These are phyloP conservation scores for Heterotis niloticus DNA, from an alignment of 2,113 vertebrate genomes.

Conservation along the genomic window DNA sequence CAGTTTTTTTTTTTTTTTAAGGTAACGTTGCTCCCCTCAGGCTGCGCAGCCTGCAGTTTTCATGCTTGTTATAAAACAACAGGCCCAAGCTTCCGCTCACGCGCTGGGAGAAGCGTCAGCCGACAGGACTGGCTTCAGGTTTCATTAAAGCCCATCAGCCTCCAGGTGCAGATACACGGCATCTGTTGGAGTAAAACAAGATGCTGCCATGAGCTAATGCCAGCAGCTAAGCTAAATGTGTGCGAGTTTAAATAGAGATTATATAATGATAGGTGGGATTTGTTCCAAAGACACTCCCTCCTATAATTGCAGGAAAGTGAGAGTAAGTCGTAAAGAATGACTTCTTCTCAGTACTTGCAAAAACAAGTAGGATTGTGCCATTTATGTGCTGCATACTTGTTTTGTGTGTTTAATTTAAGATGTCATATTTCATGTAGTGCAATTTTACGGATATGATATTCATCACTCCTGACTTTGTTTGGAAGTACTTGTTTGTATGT, in stretches of 20 bases:
- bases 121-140: background rate
- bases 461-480: background rate
- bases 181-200: background rate
- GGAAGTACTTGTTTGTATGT: no score
- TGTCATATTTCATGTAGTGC: background rate
- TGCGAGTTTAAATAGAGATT: slow-evolving; percentile 8
- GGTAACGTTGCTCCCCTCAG: slow-evolving; percentile 18
- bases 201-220: slow-evolving; percentile 13
- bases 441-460: no score
- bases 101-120: background rate
- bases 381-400: background rate
- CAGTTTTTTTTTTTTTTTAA: slow-evolving; percentile 18
- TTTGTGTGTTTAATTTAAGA: slow-evolving; percentile 3
- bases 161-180: slow-evolving; percentile 25
- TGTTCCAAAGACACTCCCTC: background rate
- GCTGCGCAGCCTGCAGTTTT: slow-evolving; percentile 4
- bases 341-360: background rate
- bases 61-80: slow-evolving; percentile 20
- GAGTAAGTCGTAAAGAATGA: background rate
- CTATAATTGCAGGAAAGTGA: slow-evolving; percentile 9
- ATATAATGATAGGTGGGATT: background rate
- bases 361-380: background rate
- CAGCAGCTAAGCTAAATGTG: background rate
- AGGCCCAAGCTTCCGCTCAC: slow-evolving; percentile 25
- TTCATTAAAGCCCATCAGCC: background rate